Percentiles rank a stretch among this genome's conserved stretches.
phyloP scores from a whole-genome alignment of 92 coral and sea anemone species.

The Siderastrea siderea region DNA sequence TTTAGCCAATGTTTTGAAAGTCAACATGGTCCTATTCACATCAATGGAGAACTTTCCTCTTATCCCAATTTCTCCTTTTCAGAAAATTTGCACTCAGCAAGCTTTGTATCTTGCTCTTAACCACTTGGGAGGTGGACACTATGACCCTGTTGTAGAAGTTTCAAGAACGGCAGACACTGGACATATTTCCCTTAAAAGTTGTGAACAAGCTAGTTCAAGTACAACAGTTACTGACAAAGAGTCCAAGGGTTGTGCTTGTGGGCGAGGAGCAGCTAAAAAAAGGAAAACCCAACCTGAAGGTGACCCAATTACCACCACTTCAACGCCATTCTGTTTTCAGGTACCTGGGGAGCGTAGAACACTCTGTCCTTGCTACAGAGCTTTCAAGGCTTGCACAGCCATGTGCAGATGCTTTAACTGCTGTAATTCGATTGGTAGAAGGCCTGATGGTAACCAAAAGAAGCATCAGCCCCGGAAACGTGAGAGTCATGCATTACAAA shows the following conservation, averaged over 20 bases:
- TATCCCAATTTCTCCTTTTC: constrained; percentile 48
- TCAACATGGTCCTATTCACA: constrained; percentile 59
- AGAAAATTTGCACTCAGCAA: constrained; percentile 44
- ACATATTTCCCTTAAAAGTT: constrained; percentile 8
- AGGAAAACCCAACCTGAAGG: constrained; percentile 36
- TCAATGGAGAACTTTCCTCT: constrained; percentile 63
- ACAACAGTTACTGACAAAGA: constrained; percentile 7
- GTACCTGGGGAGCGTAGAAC: constrained; percentile 51
- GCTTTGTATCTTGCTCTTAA: constrained; percentile 64
- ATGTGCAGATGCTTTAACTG: constrained; percentile 43
- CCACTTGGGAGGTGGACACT: constrained; percentile 70
- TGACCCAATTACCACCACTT: constrained; percentile 5
- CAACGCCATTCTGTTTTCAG: constrained; percentile 36
- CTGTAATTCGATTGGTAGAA: constrained; percentile 54
- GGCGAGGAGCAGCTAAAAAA: constrained; percentile 64
- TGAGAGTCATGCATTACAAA: constrained; percentile 33
- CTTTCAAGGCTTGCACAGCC: constrained; percentile 28
- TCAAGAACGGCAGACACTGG: constrained; percentile 29
- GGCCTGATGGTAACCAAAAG: constrained; percentile 44
- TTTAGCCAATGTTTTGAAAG: constrained; percentile 52
- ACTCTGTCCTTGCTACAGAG: constrained; percentile 44
- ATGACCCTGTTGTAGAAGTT: constrained; percentile 66
- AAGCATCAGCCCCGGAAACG: constrained; percentile 47
- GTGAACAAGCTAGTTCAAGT: constrained; percentile 20
- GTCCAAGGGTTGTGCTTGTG: constrained; percentile 59